Evolutionary conservation across 2,888 invertebrate genomes (phyloP), one percentile per base, ranked within the genome.

Genomic region (Carpatolechia fugitivella): DNA sequence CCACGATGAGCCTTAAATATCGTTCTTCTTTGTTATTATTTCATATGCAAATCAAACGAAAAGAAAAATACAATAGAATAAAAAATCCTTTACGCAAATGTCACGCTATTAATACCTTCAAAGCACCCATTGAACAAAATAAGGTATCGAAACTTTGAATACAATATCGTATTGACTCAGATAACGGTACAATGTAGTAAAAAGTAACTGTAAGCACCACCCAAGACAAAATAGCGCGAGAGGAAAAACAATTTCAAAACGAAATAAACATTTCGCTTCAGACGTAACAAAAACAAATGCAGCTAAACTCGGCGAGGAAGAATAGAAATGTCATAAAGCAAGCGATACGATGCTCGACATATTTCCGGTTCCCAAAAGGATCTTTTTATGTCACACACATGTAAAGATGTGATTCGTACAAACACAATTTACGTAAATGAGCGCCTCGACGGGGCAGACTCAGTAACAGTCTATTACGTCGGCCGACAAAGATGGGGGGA

Each of bases 391-490:
- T 51, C 51, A 33, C 54, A 47, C 54, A 46, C 54, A 44, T 44
- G 44, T 29, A n/a, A 44, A 44, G 29, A 29, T n/a, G 24, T 44
- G 44, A n/a, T 44, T n/a, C 59, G n/a, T 58, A 62, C 56, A 63
- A 58, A 60, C 56, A 55, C 52, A 54, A 54, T 56, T 56, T 53
- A 60, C 56, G 54, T 55, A 65, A 61, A 63, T 59, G 61, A 61
- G 60, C 33, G 40, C 33, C 33, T 6, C 16, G 33, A 14, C 48
- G 31, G 44, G 29, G 29, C 29, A 29, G 50, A 54, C 56, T 50
- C 52, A 71, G 64, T 61, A 72, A 69, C 65, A 66, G 63, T 80
- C 74, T 75, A 76, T 79, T 76, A 78, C 75, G 68, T 65, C 58
- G 70, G 66, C 70, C 66, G 69, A 67, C 69, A 62, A 75, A 79